These are phyloP conservation scores for Caiman crocodilus DNA, from an alignment of 2,797 vertebrate genomes.

Conservation along the genomic window DNA sequence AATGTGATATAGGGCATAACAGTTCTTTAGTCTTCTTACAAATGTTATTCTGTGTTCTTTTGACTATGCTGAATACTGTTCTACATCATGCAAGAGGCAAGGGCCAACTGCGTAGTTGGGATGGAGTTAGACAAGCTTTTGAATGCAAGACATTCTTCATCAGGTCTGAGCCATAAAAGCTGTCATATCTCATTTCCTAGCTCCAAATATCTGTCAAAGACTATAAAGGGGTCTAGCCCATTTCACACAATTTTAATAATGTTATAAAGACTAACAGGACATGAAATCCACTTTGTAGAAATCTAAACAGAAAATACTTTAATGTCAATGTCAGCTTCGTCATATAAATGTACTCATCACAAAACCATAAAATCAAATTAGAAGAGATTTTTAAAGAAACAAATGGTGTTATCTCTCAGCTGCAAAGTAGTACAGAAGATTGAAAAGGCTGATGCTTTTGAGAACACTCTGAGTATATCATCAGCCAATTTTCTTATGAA, in stretches of 20 bases:
- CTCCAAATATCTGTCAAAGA: slow-evolving; percentile 45
- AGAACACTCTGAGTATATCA: neutral
- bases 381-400: neutral
- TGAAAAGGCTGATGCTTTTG: neutral
- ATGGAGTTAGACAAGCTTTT: too few species aligned
- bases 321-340: neutral
- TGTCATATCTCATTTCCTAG: slow-evolving; percentile 38
- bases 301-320: slow-evolving; percentile 38
- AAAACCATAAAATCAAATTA: slow-evolving; percentile 51
- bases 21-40: slow-evolving; percentile 44
- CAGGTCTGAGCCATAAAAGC: too few species aligned
- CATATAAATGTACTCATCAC: slow-evolving; percentile 17
- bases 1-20: neutral
- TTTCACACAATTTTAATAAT: slow-evolving; percentile 54
- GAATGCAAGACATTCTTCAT: too few species aligned
- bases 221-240: slow-evolving; percentile 47
- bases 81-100: neutral
- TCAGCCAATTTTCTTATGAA: neutral
- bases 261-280: slow-evolving; percentile 34
- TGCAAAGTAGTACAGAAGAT: neutral
- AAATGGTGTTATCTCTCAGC: neutral
- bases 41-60: slow-evolving; percentile 19
- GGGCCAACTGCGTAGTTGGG: too few species aligned
- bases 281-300: slow-evolving; percentile 37
- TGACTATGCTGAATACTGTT: slow-evolving; percentile 48